Evolutionary conservation across 2,888 invertebrate genomes (phyloP).

Genomic region (Microplitis deprimator): DNA sequence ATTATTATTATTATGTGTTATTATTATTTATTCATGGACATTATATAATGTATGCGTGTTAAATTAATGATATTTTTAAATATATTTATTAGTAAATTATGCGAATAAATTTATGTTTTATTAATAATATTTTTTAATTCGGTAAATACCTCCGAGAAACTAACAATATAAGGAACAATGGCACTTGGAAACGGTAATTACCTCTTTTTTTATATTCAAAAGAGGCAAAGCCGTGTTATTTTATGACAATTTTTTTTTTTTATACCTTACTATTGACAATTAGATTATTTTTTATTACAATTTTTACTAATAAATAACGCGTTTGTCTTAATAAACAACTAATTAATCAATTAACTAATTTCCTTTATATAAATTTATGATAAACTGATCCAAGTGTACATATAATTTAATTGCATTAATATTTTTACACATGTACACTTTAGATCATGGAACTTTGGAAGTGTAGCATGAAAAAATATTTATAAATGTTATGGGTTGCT

Average conservation of each 20-base stretch:
- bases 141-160: slow-evolving; percentile 36
- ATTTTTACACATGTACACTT: slow-evolving; percentile 26
- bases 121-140: slow-evolving; percentile 32
- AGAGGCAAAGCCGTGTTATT: slow-evolving; percentile 11
- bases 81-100: slow-evolving; percentile 4
- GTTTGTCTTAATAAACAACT: not conserved
- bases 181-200: slow-evolving; percentile 38
- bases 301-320: not conserved
- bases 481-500: slow-evolving; percentile 12
- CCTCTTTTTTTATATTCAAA: slow-evolving; percentile 23
- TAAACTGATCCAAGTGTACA: not conserved
- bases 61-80: slow-evolving; percentile 14
- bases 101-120: slow-evolving; percentile 9
- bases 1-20: not conserved
- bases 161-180: slow-evolving; percentile 45
- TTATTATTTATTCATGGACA: slow-evolving; percentile 12
- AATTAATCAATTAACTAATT: slow-evolving; percentile 5
- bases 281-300: not conserved
- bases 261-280: slow-evolving; percentile 10
- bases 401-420: not conserved
- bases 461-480: slow-evolving; percentile 11
- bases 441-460: slow-evolving; percentile 28
- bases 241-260: not conserved
- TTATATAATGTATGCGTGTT: slow-evolving; percentile 4
- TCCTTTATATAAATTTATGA: not conserved